A percentile compares a stretch with the other conserved stretches of the same genome.
Evolutionary conservation across 2,797 vertebrate species (phyloP).

Genomic region (Yasuhikotakia modesta): DNA sequence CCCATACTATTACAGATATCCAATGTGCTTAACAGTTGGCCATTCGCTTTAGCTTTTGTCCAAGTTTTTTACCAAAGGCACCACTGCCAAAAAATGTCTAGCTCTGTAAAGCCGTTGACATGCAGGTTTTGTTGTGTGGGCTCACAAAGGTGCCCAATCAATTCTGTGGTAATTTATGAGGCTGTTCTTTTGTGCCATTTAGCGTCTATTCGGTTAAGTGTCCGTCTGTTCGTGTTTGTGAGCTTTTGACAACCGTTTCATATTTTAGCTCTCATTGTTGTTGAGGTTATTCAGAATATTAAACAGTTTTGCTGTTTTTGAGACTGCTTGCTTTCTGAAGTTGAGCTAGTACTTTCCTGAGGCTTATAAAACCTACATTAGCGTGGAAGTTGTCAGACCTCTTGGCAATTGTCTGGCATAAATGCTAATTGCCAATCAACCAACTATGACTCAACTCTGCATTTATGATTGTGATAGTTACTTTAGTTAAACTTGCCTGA

Average conservation of each 20-base stretch:
- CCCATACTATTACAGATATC: slow-evolving; percentile 12
- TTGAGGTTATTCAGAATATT: slow-evolving; percentile 18
- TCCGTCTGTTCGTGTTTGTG: neutral
- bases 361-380: neutral
- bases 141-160: slow-evolving; percentile 11
- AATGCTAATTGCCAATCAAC: slow-evolving; percentile 26
- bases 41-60: slow-evolving; percentile 25
- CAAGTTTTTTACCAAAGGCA: slow-evolving; percentile 28
- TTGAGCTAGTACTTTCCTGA: slow-evolving; percentile 21
- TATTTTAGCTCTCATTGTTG: neutral
- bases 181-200: slow-evolving; percentile 9
- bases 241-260: slow-evolving; percentile 9
- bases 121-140: slow-evolving; percentile 17
- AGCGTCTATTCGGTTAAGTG: slow-evolving; percentile 10
- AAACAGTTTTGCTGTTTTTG: slow-evolving; percentile 22
- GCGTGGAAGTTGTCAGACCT: slow-evolving; percentile 6
- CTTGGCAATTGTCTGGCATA: slow-evolving; percentile 19
- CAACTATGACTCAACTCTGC: slow-evolving; percentile 36
- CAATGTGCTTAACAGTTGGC: slow-evolving; percentile 22
- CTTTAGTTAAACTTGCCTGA: slow-evolving; percentile 26
- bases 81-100: slow-evolving; percentile 5
- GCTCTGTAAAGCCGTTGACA: slow-evolving; percentile 19
- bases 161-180: slow-evolving; percentile 12
- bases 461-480: slow-evolving; percentile 11
- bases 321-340: slow-evolving; percentile 13